These are phyloP conservation scores for Polietes domitor DNA, from an alignment of 2,888 invertebrate species.

Conservation along the genomic window DNA sequence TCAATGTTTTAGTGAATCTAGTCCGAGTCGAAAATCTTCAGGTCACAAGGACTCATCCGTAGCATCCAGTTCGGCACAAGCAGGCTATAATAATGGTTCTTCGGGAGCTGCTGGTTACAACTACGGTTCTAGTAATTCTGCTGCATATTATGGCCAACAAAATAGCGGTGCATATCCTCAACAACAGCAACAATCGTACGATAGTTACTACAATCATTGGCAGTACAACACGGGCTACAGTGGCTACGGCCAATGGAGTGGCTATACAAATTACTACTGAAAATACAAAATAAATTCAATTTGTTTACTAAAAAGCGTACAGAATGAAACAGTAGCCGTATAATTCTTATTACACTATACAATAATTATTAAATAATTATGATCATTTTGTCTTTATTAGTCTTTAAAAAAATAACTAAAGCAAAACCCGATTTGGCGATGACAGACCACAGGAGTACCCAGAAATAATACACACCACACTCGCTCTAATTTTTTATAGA, in stretches of 20 bases:
- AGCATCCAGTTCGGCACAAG: slow-evolving; percentile 64
- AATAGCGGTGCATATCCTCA: slow-evolving; percentile 74
- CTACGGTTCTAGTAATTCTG: slow-evolving; percentile 75
- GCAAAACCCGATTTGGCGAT: too few relatives aligned
- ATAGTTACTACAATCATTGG: slow-evolving; percentile 84
- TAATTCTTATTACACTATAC: slow-evolving; percentile 26
- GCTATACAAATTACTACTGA: slow-evolving; percentile 81
- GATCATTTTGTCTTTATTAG: slow-evolving; percentile 17
- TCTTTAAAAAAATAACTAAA: too few relatives aligned
- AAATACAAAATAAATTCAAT: slow-evolving; percentile 22
- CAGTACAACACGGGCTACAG: slow-evolving; percentile 82
- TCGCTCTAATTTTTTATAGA: slow-evolving; percentile 9
- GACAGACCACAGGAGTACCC: slow-evolving; percentile 36
- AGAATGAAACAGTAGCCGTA: slow-evolving; percentile 1
- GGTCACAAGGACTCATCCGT: slow-evolving; percentile 75
- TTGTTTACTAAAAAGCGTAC: neutral
- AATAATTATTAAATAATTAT: slow-evolving; percentile 65
- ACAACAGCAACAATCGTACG: slow-evolving; percentile 81
- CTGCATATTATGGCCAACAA: slow-evolving; percentile 76
- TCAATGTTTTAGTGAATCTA: slow-evolving; percentile 77
- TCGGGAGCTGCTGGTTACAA: slow-evolving; percentile 77
- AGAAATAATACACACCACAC: slow-evolving; percentile 28
- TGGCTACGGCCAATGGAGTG: slow-evolving; percentile 84
- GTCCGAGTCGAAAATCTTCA: slow-evolving; percentile 79
- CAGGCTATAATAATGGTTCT: slow-evolving; percentile 75